phyloP scores from a whole-genome alignment of 2,888 invertebrate species.

The Diaphora mendica region DNA sequence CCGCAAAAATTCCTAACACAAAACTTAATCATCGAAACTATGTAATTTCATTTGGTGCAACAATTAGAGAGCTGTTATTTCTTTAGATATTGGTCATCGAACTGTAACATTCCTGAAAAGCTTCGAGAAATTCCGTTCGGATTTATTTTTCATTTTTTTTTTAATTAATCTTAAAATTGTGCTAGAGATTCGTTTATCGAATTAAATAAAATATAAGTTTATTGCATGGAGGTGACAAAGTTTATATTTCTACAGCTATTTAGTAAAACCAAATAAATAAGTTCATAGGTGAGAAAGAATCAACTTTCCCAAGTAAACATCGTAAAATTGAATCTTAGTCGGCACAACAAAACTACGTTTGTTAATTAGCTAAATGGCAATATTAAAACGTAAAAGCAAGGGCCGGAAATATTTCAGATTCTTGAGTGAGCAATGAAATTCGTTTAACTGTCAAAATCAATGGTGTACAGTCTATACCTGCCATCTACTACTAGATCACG shows the following conservation, averaged over 20 bases:
- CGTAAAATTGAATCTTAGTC: neutral
- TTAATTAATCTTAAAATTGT: neutral
- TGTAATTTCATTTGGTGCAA: neutral
- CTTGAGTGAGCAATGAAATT: slow-evolving; percentile 38
- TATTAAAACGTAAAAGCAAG: slow-evolving; percentile 20
- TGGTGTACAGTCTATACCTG: slow-evolving; percentile 15
- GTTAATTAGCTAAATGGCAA: neutral
- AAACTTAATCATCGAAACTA: neutral
- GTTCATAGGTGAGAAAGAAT: neutral
- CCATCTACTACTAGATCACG: slow-evolving; percentile 33
- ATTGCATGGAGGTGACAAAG: no score
- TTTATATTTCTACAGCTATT: no score
- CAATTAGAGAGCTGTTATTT: neutral
- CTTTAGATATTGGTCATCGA: no score
- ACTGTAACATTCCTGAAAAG: no score
- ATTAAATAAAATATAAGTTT: neutral
- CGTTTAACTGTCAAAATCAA: slow-evolving; percentile 24
- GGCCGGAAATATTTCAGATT: slow-evolving; percentile 25
- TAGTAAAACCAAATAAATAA: no score
- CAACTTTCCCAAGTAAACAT: neutral
- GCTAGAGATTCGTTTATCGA: neutral
- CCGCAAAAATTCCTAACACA: neutral
- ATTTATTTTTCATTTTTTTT: no score
- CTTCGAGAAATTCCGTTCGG: no score
- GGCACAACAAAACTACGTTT: neutral